Base-by-base conservation (phyloP, 2,888 invertebrate genomes). In the Sclerodermus sp. region DNA sequence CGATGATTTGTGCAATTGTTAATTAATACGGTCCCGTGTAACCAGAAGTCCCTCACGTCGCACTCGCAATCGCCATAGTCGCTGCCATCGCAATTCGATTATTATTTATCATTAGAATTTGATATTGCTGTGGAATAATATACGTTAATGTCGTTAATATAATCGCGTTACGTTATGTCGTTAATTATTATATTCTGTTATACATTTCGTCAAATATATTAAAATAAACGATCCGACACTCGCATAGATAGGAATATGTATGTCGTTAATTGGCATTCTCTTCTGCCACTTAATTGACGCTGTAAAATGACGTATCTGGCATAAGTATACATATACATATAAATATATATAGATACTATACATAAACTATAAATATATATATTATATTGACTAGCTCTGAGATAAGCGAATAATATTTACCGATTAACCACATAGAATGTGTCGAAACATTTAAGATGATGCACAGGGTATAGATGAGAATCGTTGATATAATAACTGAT, bases 381-480 rank as follows among this genome's bases (percentile, higher is more conserved):
- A 67, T 58, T 43, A 43, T 59, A n/a, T 58, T 60, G 56, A 62
- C 52, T 60, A 66, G 57, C 56, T 59, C 59, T 51, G 55, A n/a
- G n/a, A 59, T 62, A 64, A 57, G 63, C 60, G 67, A 66, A 57
- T 58, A 66, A 62, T 55, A 65, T 65, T 67, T 66, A 70, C 68
- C 70, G 68, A 75, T 53, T 73, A 68, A 72, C 64, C 70, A 73
- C 66, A 68, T 72, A 71, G 70, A 65, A 74, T 73, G 73, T 75
- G 75, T 76, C 72, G 74, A 70, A 63, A 68, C 70, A 73, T 68
- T 73, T 73, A 74, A 73, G 68, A 72, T 67, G 71, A 73, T 77
- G 77, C 77, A 77, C 77, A 77, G 77, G 77, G 77, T 77, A 77
- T 77, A 77, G 74, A 77, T 71, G 76, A 65, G 54, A 76, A 71